These are phyloP conservation scores for Anguilla anguilla DNA, from an alignment of 2,797 vertebrate genomes.

Conservation along the genomic window DNA sequence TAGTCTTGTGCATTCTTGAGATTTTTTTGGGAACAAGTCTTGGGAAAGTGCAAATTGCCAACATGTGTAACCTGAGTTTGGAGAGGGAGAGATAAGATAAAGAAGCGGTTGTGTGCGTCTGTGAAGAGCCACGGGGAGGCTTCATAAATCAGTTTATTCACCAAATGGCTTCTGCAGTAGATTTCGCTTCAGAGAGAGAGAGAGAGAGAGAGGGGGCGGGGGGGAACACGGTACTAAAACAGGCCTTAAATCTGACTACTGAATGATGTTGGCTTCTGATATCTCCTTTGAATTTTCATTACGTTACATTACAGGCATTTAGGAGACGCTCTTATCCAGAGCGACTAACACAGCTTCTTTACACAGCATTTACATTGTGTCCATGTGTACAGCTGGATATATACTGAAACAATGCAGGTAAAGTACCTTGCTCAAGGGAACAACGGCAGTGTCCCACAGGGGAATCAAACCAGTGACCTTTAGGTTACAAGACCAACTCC, in stretches of 20 bases:
- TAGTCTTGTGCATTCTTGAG: neutral
- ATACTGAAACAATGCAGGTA: too few relatives aligned
- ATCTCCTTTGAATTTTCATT: neutral
- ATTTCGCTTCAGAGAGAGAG: neutral
- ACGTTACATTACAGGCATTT: too few relatives aligned
- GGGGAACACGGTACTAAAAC: neutral
- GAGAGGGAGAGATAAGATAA: constrained; percentile 29
- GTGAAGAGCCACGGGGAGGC: neutral
- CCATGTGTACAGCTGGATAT: too few relatives aligned
- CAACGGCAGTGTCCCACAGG: too few relatives aligned
- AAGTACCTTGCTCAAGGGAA: too few relatives aligned
- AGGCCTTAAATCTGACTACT: neutral
- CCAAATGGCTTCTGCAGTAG: neutral
- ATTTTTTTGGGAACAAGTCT: neutral
- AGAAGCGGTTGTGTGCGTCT: neutral
- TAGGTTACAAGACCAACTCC: too few relatives aligned
- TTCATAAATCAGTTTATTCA: neutral
- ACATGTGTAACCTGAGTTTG: constrained; percentile 24
- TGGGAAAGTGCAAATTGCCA: constrained; percentile 24
- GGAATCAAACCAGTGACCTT: too few relatives aligned
- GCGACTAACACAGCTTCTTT: too few relatives aligned
- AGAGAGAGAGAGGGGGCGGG: too few relatives aligned
- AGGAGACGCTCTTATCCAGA: too few relatives aligned
- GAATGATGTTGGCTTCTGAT: neutral
- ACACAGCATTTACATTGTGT: too few relatives aligned